Base-by-base conservation (phyloP, 1,140 invertebrate genomes). In the Pseudomyrmex gracilis region DNA sequence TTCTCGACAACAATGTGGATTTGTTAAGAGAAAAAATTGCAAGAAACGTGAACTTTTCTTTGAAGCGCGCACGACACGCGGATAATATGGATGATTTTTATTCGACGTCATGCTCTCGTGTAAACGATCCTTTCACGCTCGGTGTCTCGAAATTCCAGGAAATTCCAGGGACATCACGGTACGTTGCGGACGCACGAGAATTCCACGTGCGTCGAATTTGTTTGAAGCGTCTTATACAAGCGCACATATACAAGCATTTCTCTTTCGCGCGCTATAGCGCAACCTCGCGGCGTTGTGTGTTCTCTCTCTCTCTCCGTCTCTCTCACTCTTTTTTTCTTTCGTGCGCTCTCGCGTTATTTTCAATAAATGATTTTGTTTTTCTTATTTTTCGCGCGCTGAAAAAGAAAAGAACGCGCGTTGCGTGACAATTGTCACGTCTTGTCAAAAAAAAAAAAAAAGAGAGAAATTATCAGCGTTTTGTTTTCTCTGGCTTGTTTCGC, bases 401-500 rank as follows among this genome's bases (percentile, higher is more conserved):
- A 34, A 34, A 34, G 34, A 34, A 34, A 34, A 34, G 34, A 34
- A 34, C 34, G 34, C 34, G 34, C 34, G 34, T 34, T 7, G 34
- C 34, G 34, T 34, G 34, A 34, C 34, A 34, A 34, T 34, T 34
- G 7, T 34, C 34, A 34, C 34, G 5, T 34, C 5, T 34, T 34
- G 5, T 7, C 5, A 34, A 34, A 51, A 61, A 17, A 51, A 17
- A 45, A 17, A 24, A 47, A 15, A 57, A 34, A 10, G 1, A 43
- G 2, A 61, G 7, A 34, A 55, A 47, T 34, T 34, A 61, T 49
- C 47, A 53, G 2, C n/a, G n/a, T 22, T 9, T 24, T 34, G 15
- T 0, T 57, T 67, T 58, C 47, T 43, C 47, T 43, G 34, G 45
- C 68, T 73, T 70, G 67, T 87, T 91, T 94, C 93, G 2, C 95